Conservation (phyloP, 2,888 invertebrate genomes). For the Drosophila falleni region DNA sequence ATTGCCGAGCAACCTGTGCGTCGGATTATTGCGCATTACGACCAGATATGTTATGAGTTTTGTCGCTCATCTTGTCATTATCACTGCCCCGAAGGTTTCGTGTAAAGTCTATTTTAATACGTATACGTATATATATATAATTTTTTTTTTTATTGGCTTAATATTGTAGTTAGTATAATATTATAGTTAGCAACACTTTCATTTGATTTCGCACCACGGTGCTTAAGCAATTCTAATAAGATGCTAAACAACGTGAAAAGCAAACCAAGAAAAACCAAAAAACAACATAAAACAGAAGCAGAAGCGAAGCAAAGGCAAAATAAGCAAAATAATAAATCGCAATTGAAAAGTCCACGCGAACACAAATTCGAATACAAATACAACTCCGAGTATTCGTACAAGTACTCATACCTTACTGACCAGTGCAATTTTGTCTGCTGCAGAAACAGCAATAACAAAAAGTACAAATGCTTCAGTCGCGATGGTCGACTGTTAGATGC, state of each 20-base stretch:
- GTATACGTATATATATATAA: neutral
- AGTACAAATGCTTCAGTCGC: neutral
- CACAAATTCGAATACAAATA: slow-evolving; percentile 2
- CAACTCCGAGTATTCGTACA: neutral
- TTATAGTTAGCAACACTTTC: slow-evolving; percentile 7
- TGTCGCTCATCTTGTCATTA: slow-evolving; percentile 14
- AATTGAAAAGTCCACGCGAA: slow-evolving; percentile 68
- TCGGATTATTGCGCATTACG: slow-evolving; percentile 29
- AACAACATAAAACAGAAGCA: slow-evolving; percentile 39
- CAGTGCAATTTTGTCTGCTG: slow-evolving; percentile 58
- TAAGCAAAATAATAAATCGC: slow-evolving; percentile 55
- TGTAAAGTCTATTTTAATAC: neutral
- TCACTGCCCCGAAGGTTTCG: slow-evolving; percentile 24
- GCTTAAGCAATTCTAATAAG: slow-evolving; percentile 60
- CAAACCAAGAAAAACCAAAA: slow-evolving; percentile 35
- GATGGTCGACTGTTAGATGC: neutral
- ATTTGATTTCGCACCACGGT: slow-evolving; percentile 35
- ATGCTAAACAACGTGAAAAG: slow-evolving; percentile 41
- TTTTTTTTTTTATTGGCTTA: neutral
- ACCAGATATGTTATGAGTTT: slow-evolving; percentile 8
- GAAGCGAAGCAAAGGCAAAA: slow-evolving; percentile 32
- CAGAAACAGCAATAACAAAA: slow-evolving; percentile 32
- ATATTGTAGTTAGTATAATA: neutral
- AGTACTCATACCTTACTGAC: slow-evolving; percentile 46
- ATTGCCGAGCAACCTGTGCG: slow-evolving; percentile 10